Base-by-base conservation (phyloP, 2,888 invertebrate species). In the Bellardia bayeri region DNA sequence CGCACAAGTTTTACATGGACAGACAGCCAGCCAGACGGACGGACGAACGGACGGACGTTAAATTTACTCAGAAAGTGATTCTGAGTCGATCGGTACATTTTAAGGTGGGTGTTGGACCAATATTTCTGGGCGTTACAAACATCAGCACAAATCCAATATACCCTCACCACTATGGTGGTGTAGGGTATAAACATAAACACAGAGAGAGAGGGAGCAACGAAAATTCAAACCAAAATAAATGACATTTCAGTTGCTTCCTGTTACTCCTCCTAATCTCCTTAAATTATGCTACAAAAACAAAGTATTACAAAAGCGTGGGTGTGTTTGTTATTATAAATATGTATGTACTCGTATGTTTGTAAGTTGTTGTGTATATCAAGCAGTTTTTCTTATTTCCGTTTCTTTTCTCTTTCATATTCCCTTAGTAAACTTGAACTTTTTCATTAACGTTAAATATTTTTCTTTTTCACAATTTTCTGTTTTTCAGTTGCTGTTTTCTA, bases 401-500 rank as follows among this genome's bases (percentile, higher is more conserved):
- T 5, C 1, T 45, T 16, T 14, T 49, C 4, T 7, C 30, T 58
- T 58, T 16, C 37, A 37, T 75, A 51, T 69, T 45, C 61, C 58
- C 58, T 37, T 9, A 49, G 40, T 80, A 80, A 80, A 80, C 69
- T 80, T 80, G 79, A 80, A 71, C 61, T 80, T 71, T 80, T 80
- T 80, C 79, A 80, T 71, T 80, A 69, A 69, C 49, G 61, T 69
- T 61, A 61, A 61, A 80, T 71, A 51, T 64, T 64, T 51, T 76
- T 16, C n/a, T 75, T 75, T 23, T 33, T 16, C 6, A 23, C 42
- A 45, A n/a, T 63, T 49, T 37, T 3, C 3, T 49, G 4, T 63
- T n/a, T 61, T 23, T 11, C 11, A 3, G 37, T 30, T n/a, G 6
- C 40, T 56, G 40, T 42, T 16, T 51, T n/a, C 13, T 30, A 8